Base-by-base conservation (phyloP, 2,888 invertebrate genomes). In the Thymelicus sylvestris region DNA sequence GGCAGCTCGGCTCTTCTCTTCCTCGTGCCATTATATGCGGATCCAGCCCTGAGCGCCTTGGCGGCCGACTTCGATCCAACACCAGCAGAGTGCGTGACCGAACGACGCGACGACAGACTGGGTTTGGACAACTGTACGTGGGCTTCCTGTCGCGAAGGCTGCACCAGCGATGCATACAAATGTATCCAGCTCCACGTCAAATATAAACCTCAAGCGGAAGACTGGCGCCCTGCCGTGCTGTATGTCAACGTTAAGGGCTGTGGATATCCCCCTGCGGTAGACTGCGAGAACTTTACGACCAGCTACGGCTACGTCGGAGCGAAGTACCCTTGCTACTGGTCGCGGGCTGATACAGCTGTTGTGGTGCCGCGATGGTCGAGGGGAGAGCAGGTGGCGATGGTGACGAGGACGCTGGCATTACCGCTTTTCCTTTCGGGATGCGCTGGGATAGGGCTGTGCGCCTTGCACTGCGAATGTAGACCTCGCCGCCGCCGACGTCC, bases 391-490 rank as follows among this genome's bases (percentile, higher is more conserved):
- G 96, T 97, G 78, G 96, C 96, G 73, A 95, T 96, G 77, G 97
- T 97, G 81, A 96, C 97, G 77, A 95, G 97, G 89, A 97, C 96
- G 87, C 95, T 97, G 90, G 97, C 96, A 72, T 95, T 97, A 80
- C 97, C 97, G 74, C 96, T 98, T 90, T 96, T 97, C 82, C 95
- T 97, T 83, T 97, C 97, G 68, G 95, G 97, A 78, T 96, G 97
- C 80, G 97, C 97, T 76, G 97, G 97, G 71, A 96, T 97, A 77
- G 97, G 97, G 41, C 94, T 97, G 73, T 98, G 97, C 90, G 96
- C 97, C 72, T 95, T 97, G 95, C 97, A 97, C 88, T 98, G 97
- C 89, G 97, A 97, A 89, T 97, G 97, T 90, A 95, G 96, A 77
- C 89, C 97, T 91, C 95, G 96, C 80, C 94, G 96, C 78, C 94